A percentile compares a stretch with the other conserved stretches of the same genome.
These are phyloP conservation scores for Notospermus geniculatus DNA, from an alignment of 1,140 invertebrate genomes.

Conservation along the genomic window DNA sequence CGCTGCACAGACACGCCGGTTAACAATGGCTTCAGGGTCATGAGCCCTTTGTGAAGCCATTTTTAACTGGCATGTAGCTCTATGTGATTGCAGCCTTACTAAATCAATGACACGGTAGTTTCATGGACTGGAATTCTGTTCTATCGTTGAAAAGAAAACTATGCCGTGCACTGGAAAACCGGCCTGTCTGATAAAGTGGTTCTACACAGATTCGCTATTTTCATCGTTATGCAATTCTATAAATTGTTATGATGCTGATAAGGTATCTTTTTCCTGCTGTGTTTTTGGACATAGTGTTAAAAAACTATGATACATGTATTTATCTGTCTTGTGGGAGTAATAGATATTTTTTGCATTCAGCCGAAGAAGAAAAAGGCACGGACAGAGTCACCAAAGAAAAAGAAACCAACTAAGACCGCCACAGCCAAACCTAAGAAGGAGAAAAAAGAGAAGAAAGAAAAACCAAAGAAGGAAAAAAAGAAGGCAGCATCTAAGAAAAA, in stretches of 20 bases:
- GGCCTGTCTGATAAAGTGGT: no score
- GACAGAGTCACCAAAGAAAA: conserved; percentile 6
- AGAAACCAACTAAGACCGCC: not conserved
- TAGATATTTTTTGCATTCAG: not conserved
- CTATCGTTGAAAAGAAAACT: no score
- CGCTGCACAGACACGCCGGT: no score
- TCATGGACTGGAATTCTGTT: no score
- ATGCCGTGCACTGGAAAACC: no score
- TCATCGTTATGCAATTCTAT: no score
- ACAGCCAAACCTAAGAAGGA: conserved; percentile 7
- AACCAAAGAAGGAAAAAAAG: conserved; percentile 8
- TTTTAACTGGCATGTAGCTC: no score
- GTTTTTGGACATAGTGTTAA: not conserved
- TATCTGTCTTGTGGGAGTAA: not conserved
- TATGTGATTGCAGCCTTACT: no score
- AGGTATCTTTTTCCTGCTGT: not conserved
- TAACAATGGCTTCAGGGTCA: no score
- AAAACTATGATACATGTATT: not conserved
- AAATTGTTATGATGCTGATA: not conserved
- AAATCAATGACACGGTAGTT: no score
- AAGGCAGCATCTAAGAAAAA: conserved; percentile 33
- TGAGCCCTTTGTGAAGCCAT: no score
- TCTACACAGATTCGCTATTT: no score
- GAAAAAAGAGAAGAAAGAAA: conserved; percentile 17
- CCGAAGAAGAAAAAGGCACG: not conserved